A percentile compares a stretch with the other conserved stretches of the same genome.
Evolutionary conservation across 1,140 invertebrate species (phyloP).

Genomic region (Drosophila takahashii): DNA sequence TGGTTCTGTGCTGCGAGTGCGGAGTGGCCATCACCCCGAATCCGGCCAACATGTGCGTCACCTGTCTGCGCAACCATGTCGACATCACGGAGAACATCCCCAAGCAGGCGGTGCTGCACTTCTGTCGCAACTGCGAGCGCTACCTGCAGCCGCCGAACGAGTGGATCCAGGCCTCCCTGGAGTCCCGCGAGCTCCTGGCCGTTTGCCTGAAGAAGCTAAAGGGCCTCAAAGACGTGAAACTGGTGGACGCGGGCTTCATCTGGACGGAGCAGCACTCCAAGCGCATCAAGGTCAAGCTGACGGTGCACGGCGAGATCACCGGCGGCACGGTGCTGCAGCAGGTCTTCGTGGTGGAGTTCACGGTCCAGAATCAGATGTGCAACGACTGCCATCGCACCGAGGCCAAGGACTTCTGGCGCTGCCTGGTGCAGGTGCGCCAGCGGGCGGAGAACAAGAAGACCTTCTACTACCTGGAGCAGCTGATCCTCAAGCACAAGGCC

Average conservation of each 20-base stretch:
- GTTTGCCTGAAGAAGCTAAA: conserved; percentile 98
- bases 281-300: conserved; percentile 98
- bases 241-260: conserved; percentile 98
- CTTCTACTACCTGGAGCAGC: conserved; percentile 98
- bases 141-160: conserved; percentile 97
- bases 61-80: conserved; percentile 94
- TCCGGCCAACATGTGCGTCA: conserved; percentile 98
- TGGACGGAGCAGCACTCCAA: conserved; percentile 99
- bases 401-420: conserved; percentile 99
- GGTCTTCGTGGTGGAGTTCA: conserved; percentile 97
- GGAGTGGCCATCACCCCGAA: conserved; percentile 95
- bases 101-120: conserved; percentile 95
- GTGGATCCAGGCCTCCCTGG: conserved; percentile 95
- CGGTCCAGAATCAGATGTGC: conserved; percentile 97
- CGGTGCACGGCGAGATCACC: conserved; percentile 97
- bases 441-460: conserved; percentile 98
- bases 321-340: conserved; percentile 94
- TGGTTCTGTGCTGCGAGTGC: conserved; percentile 91
- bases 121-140: conserved; percentile 96
- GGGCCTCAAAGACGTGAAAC: conserved; percentile 94
- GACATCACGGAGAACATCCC: conserved; percentile 99
- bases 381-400: conserved; percentile 98
- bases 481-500: conserved; percentile 97
- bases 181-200: conserved; percentile 96
- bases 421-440: conserved; percentile 94